Percentiles rank a stretch among this genome's conserved stretches.
Evolutionary conservation across 2,113 vertebrate species (phyloP).

Genomic region (Mystacornis crossleyi): DNA sequence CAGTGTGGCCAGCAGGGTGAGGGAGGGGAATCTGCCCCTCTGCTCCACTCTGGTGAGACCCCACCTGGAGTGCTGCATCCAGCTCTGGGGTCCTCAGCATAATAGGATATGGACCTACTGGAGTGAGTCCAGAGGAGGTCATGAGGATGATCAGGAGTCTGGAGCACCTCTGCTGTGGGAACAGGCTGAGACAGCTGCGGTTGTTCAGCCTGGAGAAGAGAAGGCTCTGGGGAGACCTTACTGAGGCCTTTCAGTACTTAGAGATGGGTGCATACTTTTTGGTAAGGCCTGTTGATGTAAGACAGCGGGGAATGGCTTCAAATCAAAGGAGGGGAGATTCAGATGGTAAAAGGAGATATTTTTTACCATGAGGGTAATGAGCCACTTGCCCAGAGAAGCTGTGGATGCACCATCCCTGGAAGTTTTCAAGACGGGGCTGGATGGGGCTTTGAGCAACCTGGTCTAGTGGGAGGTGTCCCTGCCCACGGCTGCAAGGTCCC

Average conservation of each 20-base stretch:
- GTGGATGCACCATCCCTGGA: background rate
- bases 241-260: background rate
- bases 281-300: background rate
- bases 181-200: background rate
- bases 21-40: background rate
- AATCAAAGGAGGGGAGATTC: background rate
- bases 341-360: background rate
- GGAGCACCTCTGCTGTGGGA: background rate
- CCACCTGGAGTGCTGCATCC: background rate
- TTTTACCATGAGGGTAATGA: background rate
- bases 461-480: background rate
- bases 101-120: background rate
- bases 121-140: background rate
- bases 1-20: accelerated
- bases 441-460: background rate
- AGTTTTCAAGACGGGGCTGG: background rate
- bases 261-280: background rate
- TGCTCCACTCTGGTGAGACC: background rate
- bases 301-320: background rate
- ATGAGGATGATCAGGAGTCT: background rate
- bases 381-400: background rate
- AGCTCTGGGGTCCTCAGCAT: background rate
- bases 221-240: background rate
- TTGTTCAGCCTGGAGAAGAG: background rate
- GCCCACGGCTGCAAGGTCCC: background rate